Evolutionary conservation across 2,888 invertebrate genomes (phyloP), one percentile per base, ranked within the genome.

Genomic region (Platypus cylindrus): DNA sequence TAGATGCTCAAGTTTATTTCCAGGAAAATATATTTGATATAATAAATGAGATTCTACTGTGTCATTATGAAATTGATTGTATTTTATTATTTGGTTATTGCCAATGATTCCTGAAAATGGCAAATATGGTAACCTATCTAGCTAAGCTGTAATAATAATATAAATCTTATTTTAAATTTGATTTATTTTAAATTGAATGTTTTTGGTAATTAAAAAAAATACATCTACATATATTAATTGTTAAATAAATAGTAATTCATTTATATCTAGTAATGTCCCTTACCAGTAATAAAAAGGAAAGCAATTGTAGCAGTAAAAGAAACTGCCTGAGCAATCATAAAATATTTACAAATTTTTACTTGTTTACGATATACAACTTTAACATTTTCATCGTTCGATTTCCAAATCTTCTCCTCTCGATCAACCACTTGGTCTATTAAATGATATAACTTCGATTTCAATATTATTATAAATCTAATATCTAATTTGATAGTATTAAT

Each of bases 321-420:
- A 3, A 3, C 27, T 14, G 5, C 8, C 16, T 22, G 22, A 2
- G 16, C 9, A 14, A 32, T 12, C 17, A 32, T 22, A 36, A 30
- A 31, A 1, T 14, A 9, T 13, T 23, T 20, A 12, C 31, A 26
- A 5, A 11, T 8, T n/a, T 8, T 12, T 31, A 26, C n/a, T 17
- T 36, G 30, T 11, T 9, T 16, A 5, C 17, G 5, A 22, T 36
- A 36, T 8, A 20, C 3, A 12, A 26, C 27, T 18, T 30, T 26
- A 11, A 36, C 26, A 5, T 20, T 27, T 12, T 25, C 12, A 31
- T 31, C 27, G 12, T 17, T 14, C 3, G 3, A 17, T 11, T 26
- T 25, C 31, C 30, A 36, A 8, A 27, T 24, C 15, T 36, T 17
- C 14, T 17, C n/a, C 27, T 36, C 36, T 25, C 14, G 26, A 9